phyloP scores from a whole-genome alignment of 2,888 invertebrate genomes.

The Mimachlamys varia region DNA sequence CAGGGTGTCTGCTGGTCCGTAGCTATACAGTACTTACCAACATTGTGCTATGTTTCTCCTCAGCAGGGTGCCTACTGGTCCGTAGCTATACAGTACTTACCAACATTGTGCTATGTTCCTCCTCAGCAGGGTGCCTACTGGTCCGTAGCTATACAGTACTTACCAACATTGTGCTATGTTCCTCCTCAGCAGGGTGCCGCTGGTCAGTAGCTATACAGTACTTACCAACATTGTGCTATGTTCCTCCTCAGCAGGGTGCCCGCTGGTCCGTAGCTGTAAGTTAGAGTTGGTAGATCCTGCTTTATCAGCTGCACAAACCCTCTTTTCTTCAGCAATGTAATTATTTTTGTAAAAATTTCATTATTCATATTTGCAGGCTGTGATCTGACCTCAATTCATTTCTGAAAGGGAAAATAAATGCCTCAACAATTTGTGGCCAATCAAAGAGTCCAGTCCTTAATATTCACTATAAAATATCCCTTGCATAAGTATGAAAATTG shows the following conservation, averaged over 20 bases:
- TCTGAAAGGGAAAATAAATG: not conserved
- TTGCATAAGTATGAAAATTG: no score
- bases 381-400: not conserved
- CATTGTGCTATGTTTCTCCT: slow-evolving; percentile 65
- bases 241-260: slow-evolving; percentile 68
- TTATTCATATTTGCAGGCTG: not conserved
- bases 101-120: slow-evolving; percentile 65
- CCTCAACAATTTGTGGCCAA: no score
- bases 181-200: slow-evolving; percentile 63
- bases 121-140: slow-evolving; percentile 67
- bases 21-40: no score
- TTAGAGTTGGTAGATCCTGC: slow-evolving; percentile 38
- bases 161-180: slow-evolving; percentile 67
- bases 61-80: slow-evolving; percentile 68
- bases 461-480: no score
- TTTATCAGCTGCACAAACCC: slow-evolving; percentile 56
- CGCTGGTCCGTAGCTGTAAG: slow-evolving; percentile 65
- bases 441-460: no score
- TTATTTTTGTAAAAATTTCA: slow-evolving; percentile 1
- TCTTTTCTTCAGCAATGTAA: not conserved
- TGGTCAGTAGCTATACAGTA: slow-evolving; percentile 62
- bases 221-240: slow-evolving; percentile 67
- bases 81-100: slow-evolving; percentile 64
- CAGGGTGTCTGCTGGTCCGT: slow-evolving; percentile 68
- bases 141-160: slow-evolving; percentile 66